Evolutionary conservation across 2,113 vertebrate species (phyloP).

Genomic region (Cettia cetti): DNA sequence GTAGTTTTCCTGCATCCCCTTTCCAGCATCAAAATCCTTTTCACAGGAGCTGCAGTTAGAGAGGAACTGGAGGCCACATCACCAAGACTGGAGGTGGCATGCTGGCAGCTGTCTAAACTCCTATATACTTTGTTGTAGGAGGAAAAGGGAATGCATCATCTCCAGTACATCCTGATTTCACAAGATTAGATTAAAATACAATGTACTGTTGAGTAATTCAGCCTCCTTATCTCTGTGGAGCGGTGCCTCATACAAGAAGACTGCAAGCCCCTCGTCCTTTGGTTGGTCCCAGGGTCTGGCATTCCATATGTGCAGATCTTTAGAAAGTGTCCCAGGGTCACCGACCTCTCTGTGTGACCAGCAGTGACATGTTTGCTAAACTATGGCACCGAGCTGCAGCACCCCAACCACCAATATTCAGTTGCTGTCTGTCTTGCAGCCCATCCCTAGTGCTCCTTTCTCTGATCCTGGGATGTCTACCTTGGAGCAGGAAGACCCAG

Average conservation of each 20-base stretch:
- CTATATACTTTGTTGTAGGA: neutral
- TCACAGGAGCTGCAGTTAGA: neutral
- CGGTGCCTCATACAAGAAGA: neutral
- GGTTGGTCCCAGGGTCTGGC: neutral
- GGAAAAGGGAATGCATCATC: slow-evolving; percentile 3
- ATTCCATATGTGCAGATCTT: fast-evolving
- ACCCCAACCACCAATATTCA: fast-evolving
- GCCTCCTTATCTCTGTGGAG: neutral
- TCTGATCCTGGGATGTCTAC: neutral
- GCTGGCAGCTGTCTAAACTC: neutral
- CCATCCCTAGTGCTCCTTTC: neutral
- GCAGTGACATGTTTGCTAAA: neutral
- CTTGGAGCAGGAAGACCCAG: neutral
- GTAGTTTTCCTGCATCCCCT: fast-evolving
- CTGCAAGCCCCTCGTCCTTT: neutral
- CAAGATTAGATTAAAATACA: slow-evolving; percentile 39
- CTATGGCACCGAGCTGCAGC: neutral
- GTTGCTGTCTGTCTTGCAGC: neutral
- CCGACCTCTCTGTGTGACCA: neutral
- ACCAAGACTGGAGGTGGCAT: neutral
- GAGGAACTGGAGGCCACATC: neutral
- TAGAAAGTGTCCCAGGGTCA: neutral
- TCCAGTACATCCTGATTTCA: slow-evolving; percentile 20
- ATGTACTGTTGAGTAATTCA: neutral
- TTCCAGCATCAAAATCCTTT: neutral